These are phyloP conservation scores for Columba guinea DNA, from an alignment of 2,797 vertebrate genomes.

Conservation along the genomic window DNA sequence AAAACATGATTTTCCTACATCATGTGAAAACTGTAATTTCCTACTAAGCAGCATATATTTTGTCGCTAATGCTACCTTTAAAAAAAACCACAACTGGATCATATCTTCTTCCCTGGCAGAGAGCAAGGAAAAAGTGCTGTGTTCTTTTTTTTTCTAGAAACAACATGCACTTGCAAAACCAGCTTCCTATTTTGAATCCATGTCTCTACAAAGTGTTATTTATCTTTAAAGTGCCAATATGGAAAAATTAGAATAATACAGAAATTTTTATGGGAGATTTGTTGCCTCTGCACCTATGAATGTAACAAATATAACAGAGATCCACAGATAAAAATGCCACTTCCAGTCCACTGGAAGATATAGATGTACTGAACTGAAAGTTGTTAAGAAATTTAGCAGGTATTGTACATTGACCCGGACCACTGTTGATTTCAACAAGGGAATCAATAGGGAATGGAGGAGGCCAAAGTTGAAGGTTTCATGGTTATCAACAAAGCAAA, in stretches of 20 bases:
- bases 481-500: slow-evolving; percentile 23
- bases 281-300: neutral
- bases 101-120: neutral
- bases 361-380: neutral
- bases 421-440: neutral
- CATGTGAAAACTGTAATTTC: neutral
- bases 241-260: neutral
- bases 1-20: neutral
- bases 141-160: neutral
- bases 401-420: neutral
- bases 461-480: slow-evolving; percentile 40
- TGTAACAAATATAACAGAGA: neutral
- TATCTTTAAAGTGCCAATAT: neutral
- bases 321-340: neutral
- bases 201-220: neutral
- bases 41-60: neutral
- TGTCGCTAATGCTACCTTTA: neutral
- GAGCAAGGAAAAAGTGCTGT: neutral
- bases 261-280: neutral
- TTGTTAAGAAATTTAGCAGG: neutral
- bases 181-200: neutral
- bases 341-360: neutral
- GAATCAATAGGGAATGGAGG: neutral
- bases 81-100: neutral
- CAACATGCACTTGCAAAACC: neutral